phyloP scores from a whole-genome alignment of 2,888 invertebrate genomes.

The Eilema sororculum region DNA sequence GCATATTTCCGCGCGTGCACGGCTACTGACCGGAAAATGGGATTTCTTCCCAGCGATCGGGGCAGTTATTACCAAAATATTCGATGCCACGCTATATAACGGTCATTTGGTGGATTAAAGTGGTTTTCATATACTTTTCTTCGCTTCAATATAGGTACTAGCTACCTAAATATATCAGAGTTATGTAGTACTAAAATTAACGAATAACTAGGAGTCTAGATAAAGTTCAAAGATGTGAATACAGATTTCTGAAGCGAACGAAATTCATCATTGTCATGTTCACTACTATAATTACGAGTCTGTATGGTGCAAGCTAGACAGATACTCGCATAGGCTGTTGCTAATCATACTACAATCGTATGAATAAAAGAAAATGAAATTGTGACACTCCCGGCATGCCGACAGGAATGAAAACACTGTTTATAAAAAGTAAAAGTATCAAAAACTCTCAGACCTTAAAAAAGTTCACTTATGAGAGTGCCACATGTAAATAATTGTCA shows the following conservation, averaged over 20 bases:
- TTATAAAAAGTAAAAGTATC: too few relatives aligned
- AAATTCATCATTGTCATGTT: not conserved
- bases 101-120: slow-evolving; percentile 36
- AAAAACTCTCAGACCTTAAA: too few relatives aligned
- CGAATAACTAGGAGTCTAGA: not conserved
- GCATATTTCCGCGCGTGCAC: slow-evolving; percentile 68
- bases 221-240: not conserved
- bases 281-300: too few relatives aligned
- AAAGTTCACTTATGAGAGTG: too few relatives aligned
- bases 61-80: slow-evolving; percentile 53
- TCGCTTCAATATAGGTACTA: not conserved
- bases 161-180: not conserved
- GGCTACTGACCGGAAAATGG: slow-evolving; percentile 74
- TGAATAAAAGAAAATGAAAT: too few relatives aligned
- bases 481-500: too few relatives aligned
- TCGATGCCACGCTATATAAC: slow-evolving; percentile 33
- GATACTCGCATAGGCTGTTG: too few relatives aligned
- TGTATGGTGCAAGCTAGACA: too few relatives aligned
- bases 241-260: not conserved
- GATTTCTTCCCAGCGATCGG: slow-evolving; percentile 51
- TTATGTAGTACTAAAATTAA: not conserved
- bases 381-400: too few relatives aligned
- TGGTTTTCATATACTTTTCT: slow-evolving; percentile 29
- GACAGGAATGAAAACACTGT: too few relatives aligned
- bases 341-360: too few relatives aligned